These are phyloP conservation scores for Hyphantria cunea DNA, from an alignment of 1,140 invertebrate genomes.

Conservation along the genomic window DNA sequence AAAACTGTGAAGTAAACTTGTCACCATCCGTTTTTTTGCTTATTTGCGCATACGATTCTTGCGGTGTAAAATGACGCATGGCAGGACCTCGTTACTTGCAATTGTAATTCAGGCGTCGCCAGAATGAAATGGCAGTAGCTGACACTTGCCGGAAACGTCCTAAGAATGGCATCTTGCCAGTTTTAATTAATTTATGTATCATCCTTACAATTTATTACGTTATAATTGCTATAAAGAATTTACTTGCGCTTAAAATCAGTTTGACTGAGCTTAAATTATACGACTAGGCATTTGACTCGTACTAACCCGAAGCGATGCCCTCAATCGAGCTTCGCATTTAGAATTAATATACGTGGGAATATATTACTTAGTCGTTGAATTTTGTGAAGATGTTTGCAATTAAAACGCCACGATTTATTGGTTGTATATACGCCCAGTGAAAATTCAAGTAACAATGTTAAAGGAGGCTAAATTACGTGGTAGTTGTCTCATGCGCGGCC, in stretches of 20 bases:
- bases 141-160: conserved; percentile 63
- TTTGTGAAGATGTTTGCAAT: too few relatives aligned
- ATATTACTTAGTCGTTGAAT: conserved; percentile 39
- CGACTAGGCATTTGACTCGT: conserved; percentile 37
- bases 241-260: conserved; percentile 32
- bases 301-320: conserved; percentile 25
- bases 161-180: conserved; percentile 66
- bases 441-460: conserved; percentile 46
- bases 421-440: conserved; percentile 45
- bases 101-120: conserved; percentile 62
- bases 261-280: conserved; percentile 37
- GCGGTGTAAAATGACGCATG: conserved; percentile 62
- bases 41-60: too few relatives aligned
- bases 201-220: conserved; percentile 53
- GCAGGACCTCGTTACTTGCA: conserved; percentile 52
- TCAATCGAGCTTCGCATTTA: too few relatives aligned
- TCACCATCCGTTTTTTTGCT: too few relatives aligned
- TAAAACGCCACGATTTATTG: conserved; percentile 50
- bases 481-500: conserved; percentile 35
- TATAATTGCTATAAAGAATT: conserved; percentile 41
- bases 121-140: conserved; percentile 57
- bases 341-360: conserved; percentile 53
- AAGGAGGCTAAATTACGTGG: conserved; percentile 42
- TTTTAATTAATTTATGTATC: conserved; percentile 47
- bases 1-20: too few relatives aligned